Conservation (phyloP, 2,797 vertebrate genomes). For the Pantherophis alleghaniensis region DNA sequence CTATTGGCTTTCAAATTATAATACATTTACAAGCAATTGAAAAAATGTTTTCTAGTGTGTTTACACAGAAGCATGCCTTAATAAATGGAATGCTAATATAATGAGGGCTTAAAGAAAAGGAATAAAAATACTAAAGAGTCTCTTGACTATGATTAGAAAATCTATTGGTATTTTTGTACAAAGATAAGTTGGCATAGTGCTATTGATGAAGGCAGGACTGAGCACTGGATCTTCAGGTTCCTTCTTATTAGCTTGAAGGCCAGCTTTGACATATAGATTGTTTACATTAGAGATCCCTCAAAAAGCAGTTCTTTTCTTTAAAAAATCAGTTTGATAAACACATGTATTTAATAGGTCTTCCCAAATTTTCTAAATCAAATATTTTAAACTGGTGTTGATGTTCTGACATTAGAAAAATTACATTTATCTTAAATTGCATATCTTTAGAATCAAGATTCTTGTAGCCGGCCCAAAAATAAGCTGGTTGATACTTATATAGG, state of each 20-base stretch:
- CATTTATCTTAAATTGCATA: neutral
- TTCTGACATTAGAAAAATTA: conserved; percentile 19
- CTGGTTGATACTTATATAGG: neutral
- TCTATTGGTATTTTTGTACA: neutral
- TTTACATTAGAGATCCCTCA: neutral
- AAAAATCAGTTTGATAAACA: neutral
- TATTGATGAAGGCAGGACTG: neutral
- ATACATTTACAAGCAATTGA: conserved; percentile 59
- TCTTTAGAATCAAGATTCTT: conserved; percentile 2
- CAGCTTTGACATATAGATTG: neutral
- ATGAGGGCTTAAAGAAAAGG: neutral
- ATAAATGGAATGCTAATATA: conserved; percentile 1
- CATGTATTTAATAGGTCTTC: neutral
- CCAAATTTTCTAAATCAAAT: neutral
- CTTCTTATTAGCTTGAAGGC: too few species aligned
- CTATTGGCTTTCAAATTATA: conserved; percentile 62
- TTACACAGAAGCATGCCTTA: conserved; percentile 24
- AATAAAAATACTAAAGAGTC: neutral
- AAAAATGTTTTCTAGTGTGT: conserved; percentile 45
- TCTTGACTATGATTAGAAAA: neutral
- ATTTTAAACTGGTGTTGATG: neutral
- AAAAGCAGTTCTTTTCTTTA: neutral
- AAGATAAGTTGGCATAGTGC: neutral
- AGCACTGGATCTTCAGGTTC: neutral
- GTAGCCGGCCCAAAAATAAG: neutral